Evolutionary conservation across 64 coral and sea anemone species (phyloP).

Genomic region (Porites lutea): DNA sequence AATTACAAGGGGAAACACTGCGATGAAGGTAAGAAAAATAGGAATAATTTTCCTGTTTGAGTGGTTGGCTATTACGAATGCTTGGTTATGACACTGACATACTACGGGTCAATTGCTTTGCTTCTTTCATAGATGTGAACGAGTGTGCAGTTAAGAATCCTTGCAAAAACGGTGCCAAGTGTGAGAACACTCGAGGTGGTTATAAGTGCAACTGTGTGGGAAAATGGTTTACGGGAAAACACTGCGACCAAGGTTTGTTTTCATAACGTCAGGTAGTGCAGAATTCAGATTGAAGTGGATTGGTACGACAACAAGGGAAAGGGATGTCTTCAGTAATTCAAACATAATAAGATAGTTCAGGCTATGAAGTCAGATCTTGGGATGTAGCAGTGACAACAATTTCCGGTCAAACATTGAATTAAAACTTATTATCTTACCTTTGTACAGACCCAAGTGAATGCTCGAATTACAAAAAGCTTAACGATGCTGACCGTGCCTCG

Average conservation of each 20-base stretch:
- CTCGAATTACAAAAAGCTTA: not conserved
- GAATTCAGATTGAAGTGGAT: too few species aligned
- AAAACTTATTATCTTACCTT: not conserved
- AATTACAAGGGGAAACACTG: conserved; percentile 40
- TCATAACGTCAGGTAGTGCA: too few species aligned
- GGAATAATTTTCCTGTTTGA: too few species aligned
- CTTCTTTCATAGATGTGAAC: conserved; percentile 36
- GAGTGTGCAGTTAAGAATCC: conserved; percentile 44
- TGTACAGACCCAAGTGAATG: conserved; percentile 10
- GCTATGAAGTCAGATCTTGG: too few species aligned
- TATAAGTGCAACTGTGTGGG: conserved; percentile 25
- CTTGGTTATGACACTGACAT: too few species aligned
- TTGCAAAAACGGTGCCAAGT: conserved; percentile 48
- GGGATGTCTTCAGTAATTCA: too few species aligned
- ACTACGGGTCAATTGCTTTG: not conserved
- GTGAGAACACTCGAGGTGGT: conserved; percentile 21
- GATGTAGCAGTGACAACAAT: too few species aligned
- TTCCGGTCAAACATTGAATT: not conserved
- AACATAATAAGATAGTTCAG: too few species aligned
- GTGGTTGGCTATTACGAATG: too few species aligned
- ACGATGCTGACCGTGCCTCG: conserved; percentile 4
- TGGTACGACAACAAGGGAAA: too few species aligned
- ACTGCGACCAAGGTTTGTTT: conserved; percentile 35
- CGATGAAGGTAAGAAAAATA: conserved; percentile 15
- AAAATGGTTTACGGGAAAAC: conserved; percentile 35